Evolutionary conservation across 2,113 vertebrate species (phyloP).

Genomic region (Cheirogaleus medius): DNA sequence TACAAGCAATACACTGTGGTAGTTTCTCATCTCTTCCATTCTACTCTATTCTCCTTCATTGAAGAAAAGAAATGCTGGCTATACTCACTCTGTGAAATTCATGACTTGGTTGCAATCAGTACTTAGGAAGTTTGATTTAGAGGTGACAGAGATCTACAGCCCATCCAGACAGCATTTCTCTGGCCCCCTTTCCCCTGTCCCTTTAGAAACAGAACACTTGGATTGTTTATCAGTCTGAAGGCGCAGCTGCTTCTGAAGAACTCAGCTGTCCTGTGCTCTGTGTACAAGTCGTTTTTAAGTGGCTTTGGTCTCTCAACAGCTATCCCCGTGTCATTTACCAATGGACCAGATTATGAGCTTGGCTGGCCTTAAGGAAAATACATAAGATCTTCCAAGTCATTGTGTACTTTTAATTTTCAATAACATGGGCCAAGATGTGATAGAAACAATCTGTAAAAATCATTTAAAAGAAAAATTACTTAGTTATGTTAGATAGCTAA

Average conservation of each 20-base stretch:
- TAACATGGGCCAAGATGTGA: neutral
- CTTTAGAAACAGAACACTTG: constrained; percentile 11
- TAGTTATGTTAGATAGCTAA: neutral
- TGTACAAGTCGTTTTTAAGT: constrained; percentile 38
- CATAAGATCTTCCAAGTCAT: neutral
- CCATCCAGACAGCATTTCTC: neutral
- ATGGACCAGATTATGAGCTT: neutral
- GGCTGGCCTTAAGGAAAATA: constrained; percentile 1
- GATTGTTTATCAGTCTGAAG: constrained; percentile 45
- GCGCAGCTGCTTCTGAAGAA: neutral
- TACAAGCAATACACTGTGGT: neutral
- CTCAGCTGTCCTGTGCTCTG: constrained; percentile 6
- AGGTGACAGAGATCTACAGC: neutral
- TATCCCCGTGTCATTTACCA: constrained; percentile 15
- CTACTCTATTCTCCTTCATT: neutral
- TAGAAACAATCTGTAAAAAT: neutral
- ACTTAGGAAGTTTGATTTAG: neutral
- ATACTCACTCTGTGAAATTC: neutral
- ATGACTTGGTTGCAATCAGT: neutral
- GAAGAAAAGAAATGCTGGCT: neutral
- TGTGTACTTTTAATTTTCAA: neutral
- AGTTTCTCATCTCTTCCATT: neutral
- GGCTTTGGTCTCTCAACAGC: constrained; percentile 47
- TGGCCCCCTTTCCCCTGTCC: neutral
- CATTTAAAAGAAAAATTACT: neutral